Evolutionary conservation across 2,113 vertebrate species (phyloP), one percentile per base, ranked within the genome.

Genomic region (Dinomys branickii): DNA sequence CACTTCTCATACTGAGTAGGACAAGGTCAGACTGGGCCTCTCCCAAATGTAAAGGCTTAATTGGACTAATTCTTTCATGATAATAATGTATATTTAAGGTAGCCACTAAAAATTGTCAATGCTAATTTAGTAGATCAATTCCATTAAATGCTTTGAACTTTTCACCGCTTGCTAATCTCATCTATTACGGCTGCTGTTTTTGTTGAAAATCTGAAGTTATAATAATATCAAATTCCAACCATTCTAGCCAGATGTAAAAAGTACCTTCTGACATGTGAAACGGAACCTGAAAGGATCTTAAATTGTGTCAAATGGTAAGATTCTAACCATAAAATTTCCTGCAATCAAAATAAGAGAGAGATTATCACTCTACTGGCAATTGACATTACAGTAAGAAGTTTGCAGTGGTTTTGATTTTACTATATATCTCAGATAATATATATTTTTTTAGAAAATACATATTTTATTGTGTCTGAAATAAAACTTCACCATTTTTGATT

Each of bases 71-170:
- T 98, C 95, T 98, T 96, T 98, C 95, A 85, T 91, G 96, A 98
- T 97, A 98, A 98, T 97, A 98, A 98, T 97, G 95, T 97, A 97
- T 97, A 98, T 98, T 98, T 98, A 98, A 98, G 98, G 97, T 96
- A 97, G 97, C 98, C 95, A 98, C 95, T 97, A 98, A 97, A 98
- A 98, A 95, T 95, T 97, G 97, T 98, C 98, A 98, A 95, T 98
- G 97, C 97, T 98, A 95, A 98, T 97, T 98, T 97, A 98, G 96
- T 96, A 97, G 93, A 98, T 98, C 97, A 98, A 97, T 98, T 97
- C 96, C 96, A 98, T 98, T 98, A 98, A 98, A 98, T 56, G 95
- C 95, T 95, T 95, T 98, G 97, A 98, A 97, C 97, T 98, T 98
- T 97, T 96, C 85, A 92, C 97, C 95, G 94, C 94, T 98, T 98